Percentiles rank a stretch among this genome's conserved stretches.
These are phyloP conservation scores for Pygoscelis adeliae DNA, from an alignment of 2,113 vertebrate species.

Conservation along the genomic window DNA sequence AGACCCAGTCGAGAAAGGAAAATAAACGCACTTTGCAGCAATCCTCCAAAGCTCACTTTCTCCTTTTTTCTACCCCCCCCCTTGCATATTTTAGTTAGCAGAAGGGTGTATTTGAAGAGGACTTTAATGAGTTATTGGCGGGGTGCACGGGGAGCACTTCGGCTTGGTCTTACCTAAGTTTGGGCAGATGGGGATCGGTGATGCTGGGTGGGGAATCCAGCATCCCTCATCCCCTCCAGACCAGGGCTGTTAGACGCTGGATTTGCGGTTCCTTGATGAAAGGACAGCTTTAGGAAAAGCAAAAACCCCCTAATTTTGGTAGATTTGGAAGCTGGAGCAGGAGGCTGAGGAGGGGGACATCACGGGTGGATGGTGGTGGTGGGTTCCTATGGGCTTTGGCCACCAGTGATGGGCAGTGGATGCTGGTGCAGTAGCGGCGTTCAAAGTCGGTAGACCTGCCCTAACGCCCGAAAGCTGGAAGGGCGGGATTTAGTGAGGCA, in stretches of 20 bases:
- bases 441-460: not conserved
- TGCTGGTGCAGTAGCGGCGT: not conserved
- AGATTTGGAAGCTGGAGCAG: not conserved
- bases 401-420: too few species aligned
- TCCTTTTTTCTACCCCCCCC: not conserved
- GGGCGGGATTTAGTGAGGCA: not conserved
- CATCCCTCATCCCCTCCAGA: not conserved
- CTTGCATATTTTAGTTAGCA: not conserved
- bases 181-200: not conserved
- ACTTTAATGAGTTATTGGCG: slow-evolving; percentile 16
- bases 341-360: not conserved
- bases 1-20: slow-evolving; percentile 65
- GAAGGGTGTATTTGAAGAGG: not conserved
- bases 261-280: not conserved
- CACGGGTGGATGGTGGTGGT: fast-evolving
- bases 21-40: slow-evolving; percentile 19
- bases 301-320: not conserved
- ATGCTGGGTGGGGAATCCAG: not conserved
- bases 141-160: fast-evolving
- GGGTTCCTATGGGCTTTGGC: not conserved
- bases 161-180: not conserved
- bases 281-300: not conserved
- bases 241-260: not conserved
- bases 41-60: slow-evolving; percentile 37
- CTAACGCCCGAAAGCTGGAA: not conserved